phyloP scores from a whole-genome alignment of 2,888 invertebrate species.

The Coelinius sp. region DNA sequence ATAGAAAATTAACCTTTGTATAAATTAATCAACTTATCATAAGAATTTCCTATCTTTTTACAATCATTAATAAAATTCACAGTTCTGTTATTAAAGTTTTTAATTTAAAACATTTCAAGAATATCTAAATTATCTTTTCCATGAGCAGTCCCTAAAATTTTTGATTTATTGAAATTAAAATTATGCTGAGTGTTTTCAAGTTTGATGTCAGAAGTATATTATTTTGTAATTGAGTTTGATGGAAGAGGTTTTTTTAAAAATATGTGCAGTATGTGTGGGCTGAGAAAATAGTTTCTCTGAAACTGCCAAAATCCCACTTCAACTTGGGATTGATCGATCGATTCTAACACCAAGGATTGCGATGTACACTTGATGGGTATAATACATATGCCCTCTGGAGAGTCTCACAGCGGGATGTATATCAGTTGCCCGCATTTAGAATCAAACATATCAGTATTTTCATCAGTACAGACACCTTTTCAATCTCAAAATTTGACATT shows the following conservation, averaged over 20 bases:
- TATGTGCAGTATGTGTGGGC: slow-evolving; percentile 40
- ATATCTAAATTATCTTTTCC: too few species aligned
- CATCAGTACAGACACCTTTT: neutral
- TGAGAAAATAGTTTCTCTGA: slow-evolving; percentile 29
- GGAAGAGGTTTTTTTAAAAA: slow-evolving; percentile 30
- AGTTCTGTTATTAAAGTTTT: too few species aligned
- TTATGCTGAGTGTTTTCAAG: neutral
- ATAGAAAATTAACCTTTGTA: too few species aligned
- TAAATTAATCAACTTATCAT: too few species aligned
- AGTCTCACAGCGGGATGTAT: slow-evolving; percentile 46
- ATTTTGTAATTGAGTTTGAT: neutral
- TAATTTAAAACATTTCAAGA: too few species aligned
- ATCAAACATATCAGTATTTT: neutral
- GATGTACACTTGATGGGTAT: slow-evolving; percentile 30
- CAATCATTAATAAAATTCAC: too few species aligned
- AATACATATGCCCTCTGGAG: slow-evolving; percentile 26
- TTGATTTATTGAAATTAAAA: too few species aligned
- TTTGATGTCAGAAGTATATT: neutral
- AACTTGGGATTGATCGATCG: slow-evolving; percentile 49
- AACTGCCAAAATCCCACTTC: slow-evolving; percentile 46
- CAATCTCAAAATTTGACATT: neutral
- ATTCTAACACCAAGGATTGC: slow-evolving; percentile 38
- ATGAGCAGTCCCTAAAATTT: too few species aligned
- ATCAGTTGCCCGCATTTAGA: slow-evolving; percentile 39
- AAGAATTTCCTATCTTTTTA: too few species aligned